Evolutionary conservation across 2,888 invertebrate species (phyloP).

Genomic region (Pheosia tremula): DNA sequence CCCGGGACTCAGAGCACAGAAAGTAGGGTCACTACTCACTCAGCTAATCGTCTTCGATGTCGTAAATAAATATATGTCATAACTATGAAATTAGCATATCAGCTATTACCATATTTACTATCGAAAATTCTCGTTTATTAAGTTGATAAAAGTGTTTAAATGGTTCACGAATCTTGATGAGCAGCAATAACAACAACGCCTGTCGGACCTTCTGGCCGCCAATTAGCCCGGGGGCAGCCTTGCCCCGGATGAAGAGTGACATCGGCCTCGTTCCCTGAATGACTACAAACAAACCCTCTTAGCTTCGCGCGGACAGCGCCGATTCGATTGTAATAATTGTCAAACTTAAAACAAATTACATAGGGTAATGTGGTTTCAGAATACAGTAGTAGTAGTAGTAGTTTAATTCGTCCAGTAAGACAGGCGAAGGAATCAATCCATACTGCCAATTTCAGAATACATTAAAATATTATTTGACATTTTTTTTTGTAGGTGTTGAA

Average conservation of each 20-base stretch:
- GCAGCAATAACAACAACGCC: slow-evolving; percentile 19
- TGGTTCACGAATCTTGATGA: slow-evolving; percentile 6
- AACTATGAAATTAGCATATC: too few relatives aligned
- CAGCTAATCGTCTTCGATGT: too few relatives aligned
- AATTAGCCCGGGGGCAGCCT: slow-evolving; percentile 52
- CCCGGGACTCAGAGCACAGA: too few relatives aligned
- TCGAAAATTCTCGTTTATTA: not conserved
- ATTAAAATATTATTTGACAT: too few relatives aligned
- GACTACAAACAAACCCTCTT: slow-evolving; percentile 63
- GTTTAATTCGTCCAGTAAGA: too few relatives aligned
- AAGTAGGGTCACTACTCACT: too few relatives aligned
- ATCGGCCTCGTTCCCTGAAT: slow-evolving; percentile 38
- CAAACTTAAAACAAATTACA: not conserved
- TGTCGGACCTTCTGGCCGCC: slow-evolving; percentile 35
- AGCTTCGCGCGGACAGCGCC: slow-evolving; percentile 12
- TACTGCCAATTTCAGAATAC: too few relatives aligned
- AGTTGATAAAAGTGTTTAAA: slow-evolving; percentile 9
- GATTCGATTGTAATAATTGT: not conserved
- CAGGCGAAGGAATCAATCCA: too few relatives aligned
- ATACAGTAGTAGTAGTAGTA: too few relatives aligned
- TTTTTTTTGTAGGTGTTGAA: too few relatives aligned
- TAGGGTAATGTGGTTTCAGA: too few relatives aligned
- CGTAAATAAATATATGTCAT: too few relatives aligned
- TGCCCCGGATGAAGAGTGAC: slow-evolving; percentile 58
- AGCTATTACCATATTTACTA: not conserved